Conservation (phyloP, 2,797 vertebrate genomes). For the Myotis myotis region DNA sequence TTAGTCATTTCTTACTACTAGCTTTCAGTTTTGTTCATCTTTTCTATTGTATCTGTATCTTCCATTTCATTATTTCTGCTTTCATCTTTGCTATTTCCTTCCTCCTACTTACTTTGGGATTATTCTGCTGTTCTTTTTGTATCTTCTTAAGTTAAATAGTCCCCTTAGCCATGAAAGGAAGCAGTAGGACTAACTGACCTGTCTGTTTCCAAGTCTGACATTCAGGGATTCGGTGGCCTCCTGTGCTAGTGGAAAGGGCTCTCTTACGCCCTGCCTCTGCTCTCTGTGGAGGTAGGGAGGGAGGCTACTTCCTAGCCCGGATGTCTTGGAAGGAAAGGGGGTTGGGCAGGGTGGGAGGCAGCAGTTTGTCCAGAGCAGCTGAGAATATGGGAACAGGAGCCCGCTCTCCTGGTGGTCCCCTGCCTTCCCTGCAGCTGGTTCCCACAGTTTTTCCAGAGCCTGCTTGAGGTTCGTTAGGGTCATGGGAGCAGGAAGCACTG, state of each 20-base stretch:
- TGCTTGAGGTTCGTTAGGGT: slow-evolving; percentile 9
- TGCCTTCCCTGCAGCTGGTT: not conserved
- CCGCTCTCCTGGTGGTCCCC: not conserved
- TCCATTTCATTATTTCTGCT: not conserved
- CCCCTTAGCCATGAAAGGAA: not conserved
- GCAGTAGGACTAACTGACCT: not conserved
- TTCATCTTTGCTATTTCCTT: not conserved
- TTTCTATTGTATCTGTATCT: not conserved
- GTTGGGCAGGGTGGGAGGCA: not conserved
- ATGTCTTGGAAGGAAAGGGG: not conserved
- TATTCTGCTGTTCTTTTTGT: not conserved
- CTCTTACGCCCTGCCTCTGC: not conserved
- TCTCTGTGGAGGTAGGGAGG: not conserved
- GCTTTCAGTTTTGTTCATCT: not conserved
- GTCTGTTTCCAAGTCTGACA: not conserved
- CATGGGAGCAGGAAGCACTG: slow-evolving; percentile 43
- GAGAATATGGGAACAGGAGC: not conserved
- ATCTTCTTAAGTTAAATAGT: not conserved
- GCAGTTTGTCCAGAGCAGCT: not conserved
- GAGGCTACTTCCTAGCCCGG: not conserved
- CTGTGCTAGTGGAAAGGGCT: not conserved
- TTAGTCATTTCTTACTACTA: not conserved
- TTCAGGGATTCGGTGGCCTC: not conserved
- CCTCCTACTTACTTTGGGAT: not conserved
- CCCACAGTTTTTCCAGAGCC: slow-evolving; percentile 35